Conservation (phyloP, 2,797 vertebrate genomes). For the Ctenopoma kingsleyae region DNA sequence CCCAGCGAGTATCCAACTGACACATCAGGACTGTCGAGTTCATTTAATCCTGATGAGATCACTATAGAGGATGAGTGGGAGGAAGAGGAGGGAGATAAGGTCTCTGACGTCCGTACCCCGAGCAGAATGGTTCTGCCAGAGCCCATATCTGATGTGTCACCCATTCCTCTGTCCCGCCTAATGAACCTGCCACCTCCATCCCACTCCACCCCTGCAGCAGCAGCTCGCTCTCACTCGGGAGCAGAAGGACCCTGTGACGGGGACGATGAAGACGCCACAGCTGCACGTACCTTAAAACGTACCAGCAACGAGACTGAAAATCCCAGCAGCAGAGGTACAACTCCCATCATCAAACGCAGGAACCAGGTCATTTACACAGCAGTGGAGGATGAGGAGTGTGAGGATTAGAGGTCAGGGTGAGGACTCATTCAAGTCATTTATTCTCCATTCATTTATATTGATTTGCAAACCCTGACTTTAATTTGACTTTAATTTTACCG, state of each 20-base stretch:
- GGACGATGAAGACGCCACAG: conserved; percentile 20
- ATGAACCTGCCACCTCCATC: conserved; percentile 70
- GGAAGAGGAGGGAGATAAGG: conserved; percentile 76
- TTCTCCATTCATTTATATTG: conserved; percentile 13
- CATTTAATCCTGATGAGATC: conserved; percentile 96
- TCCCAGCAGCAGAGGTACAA: conserved; percentile 69
- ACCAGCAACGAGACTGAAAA: conserved; percentile 75
- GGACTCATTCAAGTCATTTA: neutral
- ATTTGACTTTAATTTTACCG: conserved; percentile 10
- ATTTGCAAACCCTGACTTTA: conserved; percentile 17
- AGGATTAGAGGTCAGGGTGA: conserved; percentile 48
- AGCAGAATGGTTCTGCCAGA: conserved; percentile 78
- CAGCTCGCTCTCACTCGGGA: neutral
- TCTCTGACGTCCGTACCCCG: conserved; percentile 59
- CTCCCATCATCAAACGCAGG: conserved; percentile 92
- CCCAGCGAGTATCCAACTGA: conserved; percentile 92
- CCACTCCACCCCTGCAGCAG: conserved; percentile 60
- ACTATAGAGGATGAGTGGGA: conserved; percentile 94
- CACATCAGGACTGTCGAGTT: conserved; percentile 88
- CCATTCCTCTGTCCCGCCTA: conserved; percentile 14
- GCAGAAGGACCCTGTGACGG: conserved; percentile 28
- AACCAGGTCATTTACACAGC: conserved; percentile 94
- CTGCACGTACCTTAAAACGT: conserved; percentile 86
- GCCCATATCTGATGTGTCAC: conserved; percentile 66
- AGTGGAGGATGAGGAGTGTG: conserved; percentile 84